These are phyloP conservation scores for Sus scrofa DNA, from an alignment of 2,113 vertebrate genomes.

Conservation along the genomic window T2T-Sscrofa CM000826.6:55029501-55030000, in stretches of 20 bases:
- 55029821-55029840: neutral
- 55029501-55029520: neutral
- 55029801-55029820: neutral
- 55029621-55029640: neutral
- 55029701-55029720: rapidly evolving
- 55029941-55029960: neutral
- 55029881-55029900: neutral
- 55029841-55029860: neutral
- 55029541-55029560: neutral
- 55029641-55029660: neutral
- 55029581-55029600: neutral
- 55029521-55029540: neutral
- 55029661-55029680: neutral
- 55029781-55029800: too few relatives aligned
- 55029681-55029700: neutral
- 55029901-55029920: neutral
- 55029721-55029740: neutral
- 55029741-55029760: neutral
- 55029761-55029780: neutral
- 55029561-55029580: neutral
- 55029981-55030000: neutral
- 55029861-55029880: neutral
- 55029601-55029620: neutral
- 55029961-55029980: neutral
- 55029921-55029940: neutral